Percentiles rank a stretch among this genome's conserved stretches.
Conservation (phyloP, 2,888 invertebrate genomes). For the Odontocolon sp. region DNA sequence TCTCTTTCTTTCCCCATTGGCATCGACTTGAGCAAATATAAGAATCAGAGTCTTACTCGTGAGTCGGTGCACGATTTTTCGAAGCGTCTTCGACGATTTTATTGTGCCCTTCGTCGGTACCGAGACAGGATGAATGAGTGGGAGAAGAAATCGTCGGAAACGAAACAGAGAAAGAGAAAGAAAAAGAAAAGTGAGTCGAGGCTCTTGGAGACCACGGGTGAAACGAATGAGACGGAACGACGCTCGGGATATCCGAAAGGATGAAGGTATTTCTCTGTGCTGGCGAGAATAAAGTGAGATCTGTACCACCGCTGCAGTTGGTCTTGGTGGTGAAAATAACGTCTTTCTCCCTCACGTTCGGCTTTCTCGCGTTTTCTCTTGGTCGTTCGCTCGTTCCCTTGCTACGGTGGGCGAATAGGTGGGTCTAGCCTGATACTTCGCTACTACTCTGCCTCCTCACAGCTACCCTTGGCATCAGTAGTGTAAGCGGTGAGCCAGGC, state of each 20-base stretch:
- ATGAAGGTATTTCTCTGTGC: slow-evolving; percentile 34
- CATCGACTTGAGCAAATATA: slow-evolving; percentile 1
- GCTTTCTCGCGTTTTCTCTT: slow-evolving; percentile 15
- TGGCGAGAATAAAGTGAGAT: slow-evolving; percentile 43
- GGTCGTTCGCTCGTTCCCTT: slow-evolving; percentile 19
- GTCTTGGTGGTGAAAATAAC: slow-evolving; percentile 43
- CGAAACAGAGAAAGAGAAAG: slow-evolving; percentile 8
- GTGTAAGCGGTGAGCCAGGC: slow-evolving; percentile 27
- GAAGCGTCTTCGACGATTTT: slow-evolving; percentile 14
- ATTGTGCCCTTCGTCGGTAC: slow-evolving; percentile 37
- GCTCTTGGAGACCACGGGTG: neutral
- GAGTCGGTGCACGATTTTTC: slow-evolving; percentile 3
- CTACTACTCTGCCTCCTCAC: slow-evolving; percentile 14
- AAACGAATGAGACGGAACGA: slow-evolving; percentile 49
- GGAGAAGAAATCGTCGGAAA: slow-evolving; percentile 26
- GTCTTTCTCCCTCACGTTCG: slow-evolving; percentile 12
- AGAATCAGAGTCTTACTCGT: slow-evolving; percentile 1
- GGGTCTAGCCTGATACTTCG: neutral
- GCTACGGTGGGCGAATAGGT: slow-evolving; percentile 15
- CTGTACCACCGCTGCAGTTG: slow-evolving; percentile 24
- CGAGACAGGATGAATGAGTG: slow-evolving; percentile 29
- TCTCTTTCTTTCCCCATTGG: neutral
- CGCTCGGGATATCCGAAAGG: slow-evolving; percentile 43
- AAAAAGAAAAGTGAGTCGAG: slow-evolving; percentile 1
- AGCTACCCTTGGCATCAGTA: slow-evolving; percentile 14